Conservation (phyloP, 2,113 vertebrate species). For the Phycodurus eques region DNA sequence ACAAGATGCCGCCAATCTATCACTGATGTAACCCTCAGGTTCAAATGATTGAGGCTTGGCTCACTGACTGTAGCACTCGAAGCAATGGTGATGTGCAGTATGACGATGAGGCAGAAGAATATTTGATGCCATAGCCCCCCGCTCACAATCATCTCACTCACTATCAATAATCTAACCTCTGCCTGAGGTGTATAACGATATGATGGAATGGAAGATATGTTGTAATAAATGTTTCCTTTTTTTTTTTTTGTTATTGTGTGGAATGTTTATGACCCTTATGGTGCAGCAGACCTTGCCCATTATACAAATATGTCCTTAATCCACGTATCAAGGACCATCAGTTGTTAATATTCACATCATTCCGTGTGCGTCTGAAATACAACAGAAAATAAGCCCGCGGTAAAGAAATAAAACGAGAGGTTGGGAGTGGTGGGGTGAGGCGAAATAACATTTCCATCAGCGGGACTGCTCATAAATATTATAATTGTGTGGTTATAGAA, state of each 20-base stretch:
- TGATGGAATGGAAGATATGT: slow-evolving; percentile 33
- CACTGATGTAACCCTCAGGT: slow-evolving; percentile 55
- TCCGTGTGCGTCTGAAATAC: slow-evolving; percentile 51
- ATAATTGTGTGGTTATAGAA: slow-evolving; percentile 73
- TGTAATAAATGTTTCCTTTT: slow-evolving; percentile 44
- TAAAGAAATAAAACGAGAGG: slow-evolving; percentile 48
- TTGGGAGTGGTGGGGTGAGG: neutral
- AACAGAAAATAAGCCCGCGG: slow-evolving; percentile 59
- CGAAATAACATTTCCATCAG: slow-evolving; percentile 65
- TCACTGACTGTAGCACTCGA: slow-evolving; percentile 27
- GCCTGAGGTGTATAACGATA: slow-evolving; percentile 36
- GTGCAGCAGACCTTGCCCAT: slow-evolving; percentile 27
- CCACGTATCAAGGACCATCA: slow-evolving; percentile 51
- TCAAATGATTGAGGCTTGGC: slow-evolving; percentile 60
- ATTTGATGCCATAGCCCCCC: neutral
- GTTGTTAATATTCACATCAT: slow-evolving; percentile 66
- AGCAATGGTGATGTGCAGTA: slow-evolving; percentile 49
- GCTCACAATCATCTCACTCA: slow-evolving; percentile 33
- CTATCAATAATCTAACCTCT: slow-evolving; percentile 50
- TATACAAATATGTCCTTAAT: slow-evolving; percentile 57
- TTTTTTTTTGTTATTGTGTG: slow-evolving; percentile 50
- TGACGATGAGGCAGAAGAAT: slow-evolving; percentile 9
- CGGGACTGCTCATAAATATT: slow-evolving; percentile 74
- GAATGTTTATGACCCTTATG: slow-evolving; percentile 36
- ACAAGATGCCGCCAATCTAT: slow-evolving; percentile 60